Percentiles rank a stretch among this genome's conserved stretches.
These are phyloP conservation scores for Stomatorhinus ivindoensis DNA, from an alignment of 2,113 vertebrate genomes.

Conservation along the genomic window DNA sequence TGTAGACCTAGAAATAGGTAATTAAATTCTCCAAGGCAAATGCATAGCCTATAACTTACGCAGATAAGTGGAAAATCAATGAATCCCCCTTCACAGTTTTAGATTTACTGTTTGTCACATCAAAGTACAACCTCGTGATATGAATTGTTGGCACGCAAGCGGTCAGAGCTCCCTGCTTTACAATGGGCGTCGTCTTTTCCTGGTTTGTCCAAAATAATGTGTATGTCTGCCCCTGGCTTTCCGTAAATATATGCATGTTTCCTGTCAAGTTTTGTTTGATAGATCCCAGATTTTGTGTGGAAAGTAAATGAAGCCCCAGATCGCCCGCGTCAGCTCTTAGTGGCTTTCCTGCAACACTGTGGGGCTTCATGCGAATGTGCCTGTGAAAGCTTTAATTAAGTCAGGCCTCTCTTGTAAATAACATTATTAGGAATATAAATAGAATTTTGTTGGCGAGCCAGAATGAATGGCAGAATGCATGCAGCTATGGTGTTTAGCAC, in stretches of 20 bases:
- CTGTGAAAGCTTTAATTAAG: background rate
- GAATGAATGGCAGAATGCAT: background rate
- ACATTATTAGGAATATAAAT: conserved; percentile 13
- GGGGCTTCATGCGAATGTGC: background rate
- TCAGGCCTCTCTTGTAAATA: conserved; percentile 9
- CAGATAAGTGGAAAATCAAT: background rate
- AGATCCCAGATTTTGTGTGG: background rate
- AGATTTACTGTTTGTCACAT: background rate
- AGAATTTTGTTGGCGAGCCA: background rate
- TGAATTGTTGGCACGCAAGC: background rate
- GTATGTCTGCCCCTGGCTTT: background rate
- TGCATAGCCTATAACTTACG: background rate
- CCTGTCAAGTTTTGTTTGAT: background rate
- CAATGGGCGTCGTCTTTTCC: background rate
- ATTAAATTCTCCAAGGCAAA: background rate
- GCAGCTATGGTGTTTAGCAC: background rate
- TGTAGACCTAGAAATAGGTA: background rate
- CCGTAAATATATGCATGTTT: background rate
- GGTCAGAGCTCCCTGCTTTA: background rate
- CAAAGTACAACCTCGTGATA: background rate
- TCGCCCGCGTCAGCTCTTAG: background rate
- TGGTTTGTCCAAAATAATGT: background rate
- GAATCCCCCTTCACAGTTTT: background rate
- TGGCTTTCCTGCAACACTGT: background rate
- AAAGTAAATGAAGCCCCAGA: background rate